Evolutionary conservation across 2,797 vertebrate species (phyloP), one percentile per base, ranked within the genome.

Genomic region (Eleutherodactylus coqui): DNA sequence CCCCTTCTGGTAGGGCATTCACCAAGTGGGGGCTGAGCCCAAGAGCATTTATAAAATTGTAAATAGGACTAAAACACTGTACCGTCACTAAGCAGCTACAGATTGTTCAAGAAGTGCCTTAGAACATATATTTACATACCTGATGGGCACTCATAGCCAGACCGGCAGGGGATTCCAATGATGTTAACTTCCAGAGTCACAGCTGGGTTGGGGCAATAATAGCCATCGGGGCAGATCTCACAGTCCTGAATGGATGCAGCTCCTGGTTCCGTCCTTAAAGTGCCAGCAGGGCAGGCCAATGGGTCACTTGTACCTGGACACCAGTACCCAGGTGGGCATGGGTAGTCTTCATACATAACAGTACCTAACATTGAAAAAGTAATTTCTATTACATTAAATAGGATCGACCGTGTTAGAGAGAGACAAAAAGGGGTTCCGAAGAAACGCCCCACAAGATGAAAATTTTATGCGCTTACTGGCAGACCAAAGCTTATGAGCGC

Each of bases 301-400:
- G 95, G 90, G 0, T 92, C 93, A 29, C 94, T 94, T 79, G 87
- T 89, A 27, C 97, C 96, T 89, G 94, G 96, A 89, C 97, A 98
- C 97, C 97, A 99, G 88, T 96, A 90, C 0, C 97, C 97, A 45
- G 96, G 94, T 0, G 97, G 97, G 29, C 97, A 98, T 0, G 90
- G 94, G 38, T 91, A 92, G 41, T 91, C 93, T 90, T 95, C 92
- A 88, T 94, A 94, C 84, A 91, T 91, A 34, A 82, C 78, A 14
- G 90, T 86, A 82, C 93, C 94, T 95, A 41, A 72, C 2, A n/a
- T 24, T 24, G n/a, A 55, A 55, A 45, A 55, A 7, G n/a, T 55
- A 24, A n/a, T n/a, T n/a, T n/a, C n/a, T n/a, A n/a, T n/a, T n/a
- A n/a, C n/a, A n/a, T n/a, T n/a, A n/a, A n/a, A n/a, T n/a, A n/a